A percentile compares a stretch with the other conserved stretches of the same genome.
phyloP scores from a whole-genome alignment of 1,140 invertebrate species.

The Aricia agestis region DNA sequence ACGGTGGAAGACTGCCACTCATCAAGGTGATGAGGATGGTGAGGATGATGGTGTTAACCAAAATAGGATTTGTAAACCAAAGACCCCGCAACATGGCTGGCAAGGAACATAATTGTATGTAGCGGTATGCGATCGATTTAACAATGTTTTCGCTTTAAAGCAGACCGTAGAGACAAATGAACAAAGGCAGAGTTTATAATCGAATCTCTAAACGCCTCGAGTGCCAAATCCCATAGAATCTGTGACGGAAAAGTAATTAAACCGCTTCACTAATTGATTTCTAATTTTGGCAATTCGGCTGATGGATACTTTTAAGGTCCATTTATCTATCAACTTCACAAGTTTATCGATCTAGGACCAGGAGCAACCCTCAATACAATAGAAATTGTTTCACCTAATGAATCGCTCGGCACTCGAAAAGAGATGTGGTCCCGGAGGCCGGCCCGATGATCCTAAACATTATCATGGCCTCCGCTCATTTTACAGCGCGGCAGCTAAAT shows the following conservation, averaged over 20 bases:
- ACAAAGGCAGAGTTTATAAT: neutral
- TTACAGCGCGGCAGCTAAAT: constrained; percentile 69
- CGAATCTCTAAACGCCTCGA: too few relatives aligned
- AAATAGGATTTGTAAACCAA: neutral
- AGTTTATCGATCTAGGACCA: too few relatives aligned
- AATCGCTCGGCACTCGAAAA: neutral
- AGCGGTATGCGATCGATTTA: neutral
- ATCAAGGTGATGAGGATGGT: too few relatives aligned
- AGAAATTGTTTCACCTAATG: neutral
- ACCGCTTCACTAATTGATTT: neutral
- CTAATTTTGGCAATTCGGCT: neutral
- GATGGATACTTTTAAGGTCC: neutral
- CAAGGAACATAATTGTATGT: neutral
- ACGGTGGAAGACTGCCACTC: too few relatives aligned
- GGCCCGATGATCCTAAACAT: constrained; percentile 65
- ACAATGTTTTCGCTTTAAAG: neutral
- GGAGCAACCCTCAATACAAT: neutral
- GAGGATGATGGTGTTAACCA: neutral
- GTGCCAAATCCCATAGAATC: neutral
- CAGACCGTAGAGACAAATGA: neutral
- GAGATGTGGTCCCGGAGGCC: constrained; percentile 30
- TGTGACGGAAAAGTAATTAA: neutral
- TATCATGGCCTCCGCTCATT: constrained; percentile 65
- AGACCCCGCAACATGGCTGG: neutral
- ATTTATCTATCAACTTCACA: neutral